Percentiles rank a stretch among this genome's conserved stretches.
These are phyloP conservation scores for Cyprinus carpio DNA, from an alignment of 2,113 vertebrate species.

Conservation along the genomic window DNA sequence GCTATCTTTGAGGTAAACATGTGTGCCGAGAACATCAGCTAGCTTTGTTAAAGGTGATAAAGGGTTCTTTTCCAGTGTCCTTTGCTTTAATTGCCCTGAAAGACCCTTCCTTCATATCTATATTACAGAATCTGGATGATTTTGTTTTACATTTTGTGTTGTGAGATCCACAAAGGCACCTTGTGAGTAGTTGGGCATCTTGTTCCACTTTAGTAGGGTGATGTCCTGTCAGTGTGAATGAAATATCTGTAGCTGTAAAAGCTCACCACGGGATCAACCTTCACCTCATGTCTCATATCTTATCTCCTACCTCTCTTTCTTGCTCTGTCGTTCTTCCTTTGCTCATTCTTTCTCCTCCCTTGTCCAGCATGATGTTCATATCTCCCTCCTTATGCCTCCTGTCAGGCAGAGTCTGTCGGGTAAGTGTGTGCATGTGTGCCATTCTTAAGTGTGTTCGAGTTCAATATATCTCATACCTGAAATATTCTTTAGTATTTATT, in stretches of 20 bases:
- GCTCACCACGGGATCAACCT: conserved; percentile 35
- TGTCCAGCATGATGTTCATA: background rate
- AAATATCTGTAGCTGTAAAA: conserved; percentile 26
- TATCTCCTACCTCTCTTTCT: background rate
- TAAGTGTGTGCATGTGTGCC: background rate
- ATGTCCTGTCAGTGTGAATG: conserved; percentile 44
- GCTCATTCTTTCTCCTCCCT: background rate
- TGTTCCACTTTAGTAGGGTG: conserved; percentile 49
- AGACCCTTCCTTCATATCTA: conserved; percentile 17
- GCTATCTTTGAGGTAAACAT: conserved; percentile 37
- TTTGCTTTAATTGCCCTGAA: conserved; percentile 29
- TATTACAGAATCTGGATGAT: conserved; percentile 23
- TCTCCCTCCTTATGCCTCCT: background rate
- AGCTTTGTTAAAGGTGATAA: conserved; percentile 26
- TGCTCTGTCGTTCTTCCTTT: background rate
- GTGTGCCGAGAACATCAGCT: background rate
- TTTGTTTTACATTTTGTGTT: conserved; percentile 19
- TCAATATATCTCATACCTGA: background rate
- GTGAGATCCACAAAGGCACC: conserved; percentile 33
- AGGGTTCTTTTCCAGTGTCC: background rate
- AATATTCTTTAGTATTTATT: background rate
- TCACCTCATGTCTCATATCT: conserved; percentile 13
- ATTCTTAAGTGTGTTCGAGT: background rate
- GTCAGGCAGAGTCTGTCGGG: conserved; percentile 8
- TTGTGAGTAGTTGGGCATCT: conserved; percentile 27